These are phyloP conservation scores for Aegotheles bennettii DNA, from an alignment of 2,113 vertebrate genomes.

Conservation along the genomic window DNA sequence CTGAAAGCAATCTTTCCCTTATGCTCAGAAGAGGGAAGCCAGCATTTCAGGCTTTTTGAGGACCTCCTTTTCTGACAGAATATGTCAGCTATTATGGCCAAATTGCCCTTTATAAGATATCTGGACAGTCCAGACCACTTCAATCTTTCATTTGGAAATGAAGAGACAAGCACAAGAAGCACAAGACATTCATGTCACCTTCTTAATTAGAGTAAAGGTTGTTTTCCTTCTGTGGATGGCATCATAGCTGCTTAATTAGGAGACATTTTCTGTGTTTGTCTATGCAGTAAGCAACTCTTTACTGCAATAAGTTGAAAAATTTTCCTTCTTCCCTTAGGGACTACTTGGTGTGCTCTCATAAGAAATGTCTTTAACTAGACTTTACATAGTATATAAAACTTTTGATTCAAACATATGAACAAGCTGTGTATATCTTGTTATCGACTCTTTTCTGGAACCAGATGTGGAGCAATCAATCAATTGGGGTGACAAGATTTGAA, in stretches of 20 bases:
- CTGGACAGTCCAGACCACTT: background rate
- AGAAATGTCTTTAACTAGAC: background rate
- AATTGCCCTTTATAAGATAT: background rate
- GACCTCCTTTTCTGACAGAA: background rate
- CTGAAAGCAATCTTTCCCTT: background rate
- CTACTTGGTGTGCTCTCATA: background rate
- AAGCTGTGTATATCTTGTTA: background rate
- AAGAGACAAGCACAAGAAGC: too few relatives aligned
- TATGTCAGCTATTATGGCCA: background rate
- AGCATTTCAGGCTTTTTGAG: background rate
- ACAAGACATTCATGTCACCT: background rate
- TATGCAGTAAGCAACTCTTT: background rate
- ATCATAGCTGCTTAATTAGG: background rate
- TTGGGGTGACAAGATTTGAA: background rate
- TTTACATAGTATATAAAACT: background rate
- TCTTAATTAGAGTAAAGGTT: background rate
- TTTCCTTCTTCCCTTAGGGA: background rate
- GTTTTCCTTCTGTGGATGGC: background rate
- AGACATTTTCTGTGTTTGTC: background rate
- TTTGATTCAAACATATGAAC: background rate
- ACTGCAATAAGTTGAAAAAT: background rate
- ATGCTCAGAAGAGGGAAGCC: background rate
- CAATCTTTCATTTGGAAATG: background rate
- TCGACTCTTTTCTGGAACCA: background rate
- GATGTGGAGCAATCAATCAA: background rate